Evolutionary conservation across 2,113 vertebrate species (phyloP), one percentile per base, ranked within the genome.

Genomic region (Nicator chloris): DNA sequence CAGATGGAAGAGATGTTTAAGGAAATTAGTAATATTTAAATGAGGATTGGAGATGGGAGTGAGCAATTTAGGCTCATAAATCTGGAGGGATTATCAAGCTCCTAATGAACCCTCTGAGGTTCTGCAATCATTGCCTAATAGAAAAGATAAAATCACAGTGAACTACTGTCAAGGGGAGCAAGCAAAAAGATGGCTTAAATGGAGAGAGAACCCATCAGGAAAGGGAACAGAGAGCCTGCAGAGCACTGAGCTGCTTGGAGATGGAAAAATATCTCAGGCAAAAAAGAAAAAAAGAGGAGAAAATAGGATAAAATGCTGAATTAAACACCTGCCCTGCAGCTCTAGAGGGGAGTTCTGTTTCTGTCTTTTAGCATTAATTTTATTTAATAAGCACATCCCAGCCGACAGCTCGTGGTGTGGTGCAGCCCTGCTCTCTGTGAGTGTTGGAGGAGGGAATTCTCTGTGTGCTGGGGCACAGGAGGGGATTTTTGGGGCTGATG

Each of bases 101-200:
- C 59, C 96, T 98, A 98, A 98, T 97, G 97, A 98, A 97, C 93
- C 96, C 95, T 93, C 92, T 69, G 96, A 97, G 96, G 77, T 93
- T 96, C 92, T 76, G 82, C 95, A 95, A 88, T 97, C 86, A 57
- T 91, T 94, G 94, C 93, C 92, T 97, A 96, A 97, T 94, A 91
- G 96, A 83, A 97, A 92, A 98, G 97, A 98, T 97, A 97, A 97
- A 97, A 97, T 97, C 94, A 83, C 17, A 82, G 86, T 42, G 90
- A 96, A 69, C 91, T 91, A 33, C 90, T 96, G 90, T 97, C 64
- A 83, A 81, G 63, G 90, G 93, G 40, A 44, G 76, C 64, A 75
- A 82, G 88, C 50, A 35, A 80, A 83, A 75, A 83, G 87, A 20
- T 51, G 45, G 56, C 80, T 89, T 86, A 88, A 90, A 42, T 82